phyloP scores from a whole-genome alignment of 2,113 vertebrate genomes.

The Hyla sarda region DNA sequence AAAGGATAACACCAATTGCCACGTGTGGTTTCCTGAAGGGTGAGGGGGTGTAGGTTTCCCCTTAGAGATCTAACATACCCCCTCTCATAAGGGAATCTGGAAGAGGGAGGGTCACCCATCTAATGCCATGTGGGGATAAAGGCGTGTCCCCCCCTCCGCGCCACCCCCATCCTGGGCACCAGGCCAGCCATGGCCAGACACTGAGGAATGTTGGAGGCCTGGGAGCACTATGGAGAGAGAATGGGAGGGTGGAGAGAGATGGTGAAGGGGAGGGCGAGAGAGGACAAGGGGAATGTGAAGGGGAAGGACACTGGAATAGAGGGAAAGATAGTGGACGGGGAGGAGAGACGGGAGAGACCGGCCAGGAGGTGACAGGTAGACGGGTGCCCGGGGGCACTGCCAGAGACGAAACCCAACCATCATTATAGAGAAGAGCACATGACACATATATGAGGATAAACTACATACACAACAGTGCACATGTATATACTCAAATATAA shows the following conservation, averaged over 20 bases:
- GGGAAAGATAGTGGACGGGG: not conserved
- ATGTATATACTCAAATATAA: not conserved
- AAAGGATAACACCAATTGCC: constrained; percentile 43
- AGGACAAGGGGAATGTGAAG: constrained; percentile 53
- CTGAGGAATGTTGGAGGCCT: constrained; percentile 56
- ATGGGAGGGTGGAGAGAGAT: not conserved
- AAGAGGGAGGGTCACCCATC: constrained; percentile 52
- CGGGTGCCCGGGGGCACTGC: not conserved
- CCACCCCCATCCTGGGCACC: constrained; percentile 54
- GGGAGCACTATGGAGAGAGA: constrained; percentile 40
- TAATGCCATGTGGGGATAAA: constrained; percentile 59
- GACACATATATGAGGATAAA: not conserved
- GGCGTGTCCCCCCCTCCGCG: constrained; percentile 49
- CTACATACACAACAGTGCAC: not conserved
- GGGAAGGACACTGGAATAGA: constrained; percentile 1
- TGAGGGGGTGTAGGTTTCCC: constrained; percentile 14
- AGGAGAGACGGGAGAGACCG: constrained; percentile 26
- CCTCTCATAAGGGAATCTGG: constrained; percentile 53
- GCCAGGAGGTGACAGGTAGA: constrained; percentile 20
- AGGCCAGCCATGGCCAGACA: constrained; percentile 53
- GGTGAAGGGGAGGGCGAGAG: constrained; percentile 28
- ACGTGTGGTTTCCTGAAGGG: constrained; percentile 49
- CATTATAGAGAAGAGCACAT: not conserved
- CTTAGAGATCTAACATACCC: constrained; percentile 40
- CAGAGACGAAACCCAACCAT: no score